Conservation (phyloP, 1,140 invertebrate species). For the Berghia stephanieae region DNA sequence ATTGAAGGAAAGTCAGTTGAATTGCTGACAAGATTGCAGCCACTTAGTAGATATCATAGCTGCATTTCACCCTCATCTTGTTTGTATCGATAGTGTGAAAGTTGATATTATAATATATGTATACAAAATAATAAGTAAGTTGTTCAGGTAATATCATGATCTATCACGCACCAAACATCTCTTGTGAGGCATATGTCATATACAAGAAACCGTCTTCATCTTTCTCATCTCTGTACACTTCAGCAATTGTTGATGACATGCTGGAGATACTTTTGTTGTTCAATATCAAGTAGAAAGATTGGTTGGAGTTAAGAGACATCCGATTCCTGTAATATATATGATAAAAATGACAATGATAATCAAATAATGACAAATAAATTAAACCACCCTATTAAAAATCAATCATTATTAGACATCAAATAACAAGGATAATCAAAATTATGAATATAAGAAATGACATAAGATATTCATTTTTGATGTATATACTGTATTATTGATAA, state of each 20-base stretch:
- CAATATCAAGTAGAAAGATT: conserved; percentile 83
- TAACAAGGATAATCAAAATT: too few species aligned
- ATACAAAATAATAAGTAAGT: background rate
- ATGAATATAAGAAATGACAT: too few species aligned
- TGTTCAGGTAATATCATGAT: background rate
- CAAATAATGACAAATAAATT: background rate
- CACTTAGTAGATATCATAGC: too few species aligned
- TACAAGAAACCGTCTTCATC: conserved; percentile 86
- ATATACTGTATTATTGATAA: too few species aligned
- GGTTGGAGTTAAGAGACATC: conserved; percentile 65
- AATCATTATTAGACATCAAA: too few species aligned
- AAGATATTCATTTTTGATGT: too few species aligned
- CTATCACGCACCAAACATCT: conserved; percentile 77
- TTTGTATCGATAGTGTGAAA: too few species aligned
- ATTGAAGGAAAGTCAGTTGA: too few species aligned
- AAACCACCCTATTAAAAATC: too few species aligned
- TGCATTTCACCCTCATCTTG: too few species aligned
- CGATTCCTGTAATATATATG: conserved; percentile 52
- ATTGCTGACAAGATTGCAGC: too few species aligned
- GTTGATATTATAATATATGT: background rate
- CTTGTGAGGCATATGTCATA: conserved; percentile 86
- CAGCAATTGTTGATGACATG: conserved; percentile 80
- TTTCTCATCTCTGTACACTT: conserved; percentile 79
- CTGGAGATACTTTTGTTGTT: conserved; percentile 84
- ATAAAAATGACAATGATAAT: background rate